phyloP scores from a whole-genome alignment of 2,113 vertebrate species.

The Tretioscincus oriximinensis region DNA sequence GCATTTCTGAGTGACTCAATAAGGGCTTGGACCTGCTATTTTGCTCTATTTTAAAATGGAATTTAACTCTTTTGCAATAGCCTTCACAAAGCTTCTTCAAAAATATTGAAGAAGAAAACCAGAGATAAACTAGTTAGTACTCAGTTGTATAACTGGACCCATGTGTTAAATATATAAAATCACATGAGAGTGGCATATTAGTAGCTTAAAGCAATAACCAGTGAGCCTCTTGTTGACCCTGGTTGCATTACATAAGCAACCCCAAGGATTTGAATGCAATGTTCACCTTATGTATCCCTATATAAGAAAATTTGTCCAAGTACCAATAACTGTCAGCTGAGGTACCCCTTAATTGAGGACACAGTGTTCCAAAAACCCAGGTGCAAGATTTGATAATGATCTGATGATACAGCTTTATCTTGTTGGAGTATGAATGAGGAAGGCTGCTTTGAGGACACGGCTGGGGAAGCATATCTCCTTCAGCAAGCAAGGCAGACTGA shows the following conservation, averaged over 20 bases:
- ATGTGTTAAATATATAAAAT: background rate
- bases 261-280: background rate
- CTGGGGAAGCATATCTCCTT: background rate
- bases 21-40: too few relatives aligned
- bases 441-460: background rate
- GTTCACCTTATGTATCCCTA: background rate
- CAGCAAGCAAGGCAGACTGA: background rate
- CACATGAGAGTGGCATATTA: background rate
- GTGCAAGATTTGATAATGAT: background rate
- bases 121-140: background rate
- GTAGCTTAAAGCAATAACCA: background rate
- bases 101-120: background rate
- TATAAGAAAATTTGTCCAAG: background rate
- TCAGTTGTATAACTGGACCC: too few relatives aligned
- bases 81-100: background rate
- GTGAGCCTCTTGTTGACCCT: background rate
- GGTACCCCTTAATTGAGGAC: slow-evolving; percentile 4
- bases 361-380: slow-evolving; percentile 24
- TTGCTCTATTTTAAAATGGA: background rate
- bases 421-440: background rate
- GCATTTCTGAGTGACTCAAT: too few relatives aligned
- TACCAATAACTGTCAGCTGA: background rate
- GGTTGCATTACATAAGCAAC: background rate
- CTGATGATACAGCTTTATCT: slow-evolving; percentile 5
- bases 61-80: background rate